These are phyloP conservation scores for Trisateles emortualis DNA, from an alignment of 2,888 invertebrate genomes.

Conservation along the genomic window DNA sequence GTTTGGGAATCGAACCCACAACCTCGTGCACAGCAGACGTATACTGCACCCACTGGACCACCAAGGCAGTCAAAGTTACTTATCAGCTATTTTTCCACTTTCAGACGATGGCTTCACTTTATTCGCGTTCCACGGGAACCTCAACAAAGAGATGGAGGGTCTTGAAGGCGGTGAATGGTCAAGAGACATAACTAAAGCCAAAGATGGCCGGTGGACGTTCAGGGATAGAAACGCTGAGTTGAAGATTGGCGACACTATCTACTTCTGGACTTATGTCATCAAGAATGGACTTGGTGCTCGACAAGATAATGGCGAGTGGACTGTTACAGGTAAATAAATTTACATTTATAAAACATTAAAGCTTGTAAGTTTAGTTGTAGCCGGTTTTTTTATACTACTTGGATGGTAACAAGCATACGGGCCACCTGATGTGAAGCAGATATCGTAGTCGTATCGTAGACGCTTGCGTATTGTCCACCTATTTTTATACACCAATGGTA, in stretches of 20 bases:
- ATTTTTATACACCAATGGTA: too few species aligned
- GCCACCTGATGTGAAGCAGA: too few species aligned
- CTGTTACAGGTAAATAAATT: slow-evolving; percentile 77
- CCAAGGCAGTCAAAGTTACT: too few species aligned
- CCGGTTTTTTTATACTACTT: too few species aligned
- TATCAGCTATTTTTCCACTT: slow-evolving; percentile 18
- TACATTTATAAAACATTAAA: too few species aligned
- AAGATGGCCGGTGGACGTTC: slow-evolving; percentile 90
- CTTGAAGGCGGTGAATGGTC: slow-evolving; percentile 90
- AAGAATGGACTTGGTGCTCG: slow-evolving; percentile 90
- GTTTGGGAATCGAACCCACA: too few species aligned
- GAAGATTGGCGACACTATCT: slow-evolving; percentile 89
- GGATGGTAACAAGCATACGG: too few species aligned
- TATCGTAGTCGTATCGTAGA: too few species aligned
- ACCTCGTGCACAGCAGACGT: too few species aligned
- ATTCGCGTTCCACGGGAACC: slow-evolving; percentile 86
- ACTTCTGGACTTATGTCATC: slow-evolving; percentile 92
- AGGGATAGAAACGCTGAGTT: slow-evolving; percentile 86
- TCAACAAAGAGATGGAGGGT: slow-evolving; percentile 91
- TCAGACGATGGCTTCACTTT: slow-evolving; percentile 87
- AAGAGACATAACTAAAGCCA: slow-evolving; percentile 87
- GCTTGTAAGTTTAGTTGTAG: too few species aligned
- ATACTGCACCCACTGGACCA: too few species aligned
- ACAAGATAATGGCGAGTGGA: slow-evolving; percentile 88
- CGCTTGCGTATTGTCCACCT: too few species aligned